Conservation (phyloP, 2,797 vertebrate species). For the Hyperoplus lanceolatus region DNA sequence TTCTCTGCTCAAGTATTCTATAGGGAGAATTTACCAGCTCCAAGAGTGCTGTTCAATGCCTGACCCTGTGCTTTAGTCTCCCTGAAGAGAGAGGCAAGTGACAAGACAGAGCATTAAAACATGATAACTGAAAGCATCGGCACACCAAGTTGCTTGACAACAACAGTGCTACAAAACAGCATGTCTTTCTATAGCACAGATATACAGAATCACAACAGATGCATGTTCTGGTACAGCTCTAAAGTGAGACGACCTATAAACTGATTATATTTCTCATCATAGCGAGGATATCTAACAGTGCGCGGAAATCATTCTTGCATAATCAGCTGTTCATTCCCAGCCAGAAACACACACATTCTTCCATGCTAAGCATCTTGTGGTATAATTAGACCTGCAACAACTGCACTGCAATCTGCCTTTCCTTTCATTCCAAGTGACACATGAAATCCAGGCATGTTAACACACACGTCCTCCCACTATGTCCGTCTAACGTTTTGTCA, state of each 20-base stretch:
- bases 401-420: conserved; percentile 85
- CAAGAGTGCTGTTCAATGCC: background rate
- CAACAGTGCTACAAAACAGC: background rate
- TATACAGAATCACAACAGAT: conserved; percentile 1
- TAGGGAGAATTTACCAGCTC: background rate
- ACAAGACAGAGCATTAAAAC: background rate
- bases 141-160: conserved; percentile 18
- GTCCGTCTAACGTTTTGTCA: conserved; percentile 34
- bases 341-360: conserved; percentile 64
- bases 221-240: conserved; percentile 3
- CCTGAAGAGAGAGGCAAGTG: background rate
- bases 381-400: conserved; percentile 82
- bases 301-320: conserved; percentile 38
- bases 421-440: conserved; percentile 59
- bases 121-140: conserved; percentile 20
- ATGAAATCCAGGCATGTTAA: conserved; percentile 19
- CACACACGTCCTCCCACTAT: conserved; percentile 24
- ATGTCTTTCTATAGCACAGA: background rate
- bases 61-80: conserved; percentile 16
- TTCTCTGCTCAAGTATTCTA: conserved; percentile 7
- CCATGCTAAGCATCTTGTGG: conserved; percentile 53
- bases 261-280: background rate
- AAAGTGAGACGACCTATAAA: conserved; percentile 19
- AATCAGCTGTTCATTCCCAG: conserved; percentile 74
- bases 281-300: conserved; percentile 5